Conservation (phyloP, 2,888 invertebrate species). For the Ophioninae sp. region DNA sequence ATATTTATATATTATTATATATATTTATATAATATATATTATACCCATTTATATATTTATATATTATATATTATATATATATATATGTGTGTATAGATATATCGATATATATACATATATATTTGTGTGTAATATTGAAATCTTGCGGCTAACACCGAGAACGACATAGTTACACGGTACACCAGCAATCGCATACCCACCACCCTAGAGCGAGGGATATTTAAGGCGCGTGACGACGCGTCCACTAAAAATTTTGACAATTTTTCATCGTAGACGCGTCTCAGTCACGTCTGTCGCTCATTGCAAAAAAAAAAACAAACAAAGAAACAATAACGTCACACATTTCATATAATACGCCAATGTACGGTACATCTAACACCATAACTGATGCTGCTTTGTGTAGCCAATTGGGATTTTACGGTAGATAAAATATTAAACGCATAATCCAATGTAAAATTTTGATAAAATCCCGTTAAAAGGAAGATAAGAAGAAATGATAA, state of each 20-base stretch:
- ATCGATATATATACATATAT: constrained; percentile 34
- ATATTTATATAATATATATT: too few species aligned
- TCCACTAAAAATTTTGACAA: constrained; percentile 32
- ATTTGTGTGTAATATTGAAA: constrained; percentile 57
- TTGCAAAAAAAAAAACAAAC: constrained; percentile 49
- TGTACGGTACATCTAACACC: constrained; percentile 73
- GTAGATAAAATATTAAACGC: constrained; percentile 46
- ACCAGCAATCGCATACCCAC: constrained; percentile 78
- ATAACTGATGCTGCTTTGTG: constrained; percentile 69
- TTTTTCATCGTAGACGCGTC: constrained; percentile 53
- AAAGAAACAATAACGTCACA: constrained; percentile 64
- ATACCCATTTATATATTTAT: constrained; percentile 37
- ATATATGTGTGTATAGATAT: constrained; percentile 32
- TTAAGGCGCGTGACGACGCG: constrained; percentile 58
- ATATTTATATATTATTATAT: too few species aligned
- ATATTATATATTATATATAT: constrained; percentile 39
- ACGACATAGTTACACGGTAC: constrained; percentile 81
- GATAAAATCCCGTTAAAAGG: constrained; percentile 46
- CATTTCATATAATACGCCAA: constrained; percentile 70
- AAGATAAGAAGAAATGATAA: constrained; percentile 40
- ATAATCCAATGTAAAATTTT: constrained; percentile 56
- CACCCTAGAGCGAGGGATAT: constrained; percentile 75
- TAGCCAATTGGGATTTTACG: constrained; percentile 63
- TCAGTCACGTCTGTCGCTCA: constrained; percentile 55
- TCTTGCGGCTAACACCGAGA: constrained; percentile 81